A percentile compares a stretch with the other conserved stretches of the same genome.
Conservation (phyloP, 92 coral and sea anemone genomes). For the Epizoanthus rinbou region DNA sequence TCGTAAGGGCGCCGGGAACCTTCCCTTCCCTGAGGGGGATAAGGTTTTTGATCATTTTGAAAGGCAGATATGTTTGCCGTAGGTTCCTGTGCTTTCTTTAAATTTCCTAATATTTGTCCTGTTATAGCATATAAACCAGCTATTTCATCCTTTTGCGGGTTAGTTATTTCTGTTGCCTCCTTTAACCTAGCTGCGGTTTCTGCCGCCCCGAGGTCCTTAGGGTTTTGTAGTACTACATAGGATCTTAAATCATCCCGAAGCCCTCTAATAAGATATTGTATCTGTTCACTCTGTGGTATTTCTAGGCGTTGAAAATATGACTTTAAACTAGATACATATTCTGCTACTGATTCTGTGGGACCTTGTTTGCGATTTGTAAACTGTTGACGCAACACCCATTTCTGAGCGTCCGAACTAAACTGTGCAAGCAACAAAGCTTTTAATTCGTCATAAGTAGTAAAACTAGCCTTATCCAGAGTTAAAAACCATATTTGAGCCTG, state of each 20-base stretch:
- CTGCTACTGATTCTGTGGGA: not conserved
- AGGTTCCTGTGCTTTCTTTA: too few species aligned
- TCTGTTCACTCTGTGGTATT: not conserved
- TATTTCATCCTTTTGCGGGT: too few species aligned
- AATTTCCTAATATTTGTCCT: too few species aligned
- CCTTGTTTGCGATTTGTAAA: not conserved
- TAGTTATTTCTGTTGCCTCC: not conserved
- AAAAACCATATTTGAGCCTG: constrained; percentile 13
- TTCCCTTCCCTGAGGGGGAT: not conserved
- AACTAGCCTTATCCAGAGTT: constrained; percentile 2
- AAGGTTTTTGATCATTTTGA: not conserved
- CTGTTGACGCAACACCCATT: not conserved
- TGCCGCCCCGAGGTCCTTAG: not conserved
- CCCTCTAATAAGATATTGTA: not conserved
- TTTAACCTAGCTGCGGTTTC: not conserved
- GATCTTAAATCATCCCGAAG: not conserved
- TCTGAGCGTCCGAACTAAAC: not conserved
- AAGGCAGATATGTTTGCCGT: not conserved
- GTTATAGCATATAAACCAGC: too few species aligned
- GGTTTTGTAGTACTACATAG: not conserved
- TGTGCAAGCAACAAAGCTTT: not conserved
- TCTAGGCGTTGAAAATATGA: not conserved
- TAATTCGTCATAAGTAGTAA: constrained; percentile 2
- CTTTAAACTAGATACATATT: not conserved
- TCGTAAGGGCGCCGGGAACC: too few species aligned